These are phyloP conservation scores for Anarrhichthys ocellatus DNA, from an alignment of 2,113 vertebrate species.

Conservation along the genomic window DNA sequence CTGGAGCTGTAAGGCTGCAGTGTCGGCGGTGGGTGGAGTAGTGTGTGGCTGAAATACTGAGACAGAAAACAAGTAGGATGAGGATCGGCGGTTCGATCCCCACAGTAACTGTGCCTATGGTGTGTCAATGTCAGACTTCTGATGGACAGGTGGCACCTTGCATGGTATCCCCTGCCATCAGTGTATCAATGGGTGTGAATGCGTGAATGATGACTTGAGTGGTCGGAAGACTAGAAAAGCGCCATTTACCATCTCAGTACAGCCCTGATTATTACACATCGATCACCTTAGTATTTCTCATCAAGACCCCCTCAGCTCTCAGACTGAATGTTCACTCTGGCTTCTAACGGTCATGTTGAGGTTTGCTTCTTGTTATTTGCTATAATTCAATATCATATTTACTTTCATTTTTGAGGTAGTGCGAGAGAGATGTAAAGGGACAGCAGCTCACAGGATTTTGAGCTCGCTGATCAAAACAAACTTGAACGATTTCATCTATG, in stretches of 20 bases:
- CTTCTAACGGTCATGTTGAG: background rate
- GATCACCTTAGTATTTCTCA: constrained; percentile 54
- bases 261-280: constrained; percentile 51
- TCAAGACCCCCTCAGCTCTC: constrained; percentile 37
- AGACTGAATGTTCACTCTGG: constrained; percentile 6
- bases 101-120: too few relatives aligned
- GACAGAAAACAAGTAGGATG: background rate
- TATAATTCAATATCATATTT: background rate
- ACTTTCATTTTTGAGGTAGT: background rate
- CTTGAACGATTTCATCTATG: constrained; percentile 28
- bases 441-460: background rate
- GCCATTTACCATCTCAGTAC: background rate
- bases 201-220: too few relatives aligned
- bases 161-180: too few relatives aligned
- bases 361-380: background rate
- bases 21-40: background rate
- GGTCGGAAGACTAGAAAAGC: too few relatives aligned
- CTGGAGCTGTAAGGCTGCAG: constrained; percentile 5
- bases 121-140: too few relatives aligned
- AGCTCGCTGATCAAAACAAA: constrained; percentile 34
- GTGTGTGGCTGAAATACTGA: constrained; percentile 26
- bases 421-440: background rate
- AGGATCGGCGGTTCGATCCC: too few relatives aligned
- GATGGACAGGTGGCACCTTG: too few relatives aligned
- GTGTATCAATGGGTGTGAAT: too few relatives aligned